Evolutionary conservation across 2,797 vertebrate species (phyloP), one percentile per base, ranked within the genome.

Genomic region (Craterocephalus amniculus): DNA sequence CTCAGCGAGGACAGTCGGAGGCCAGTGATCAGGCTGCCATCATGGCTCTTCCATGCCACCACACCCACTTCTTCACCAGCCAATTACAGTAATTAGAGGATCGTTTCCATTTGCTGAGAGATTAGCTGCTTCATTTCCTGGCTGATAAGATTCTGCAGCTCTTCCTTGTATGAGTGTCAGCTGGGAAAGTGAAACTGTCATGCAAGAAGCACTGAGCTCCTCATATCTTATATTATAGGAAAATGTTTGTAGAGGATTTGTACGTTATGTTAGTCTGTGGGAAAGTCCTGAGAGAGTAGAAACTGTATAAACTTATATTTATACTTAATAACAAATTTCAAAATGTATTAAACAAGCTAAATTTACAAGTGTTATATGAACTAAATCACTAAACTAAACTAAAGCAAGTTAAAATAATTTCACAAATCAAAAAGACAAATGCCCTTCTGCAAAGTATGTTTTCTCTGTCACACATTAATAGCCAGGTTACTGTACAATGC

Each of bases 71-170:
- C 78, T 73, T 80, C 77, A 31, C 65, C 78, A 73, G 78, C 70
- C 88, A 89, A 90, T 92, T 90, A 89, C 74, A 86, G 84, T 88
- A 84, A 90, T 91, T 88, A 87, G 83, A 74, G 68, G 78, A 85
- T 81, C 38, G 43, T 84, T 87, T 88, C 72, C 84, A 84, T 72
- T 71, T 29, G 65, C 63, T 84, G 79, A 87, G 85, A 88, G 86
- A 89, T 83, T 80, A 79, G 81, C 70, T 54, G 59, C 79, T 86
- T 70, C 76, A 45, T 80, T 83, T 88, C 63, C 80, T 66, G 54
- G 58, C 66, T 51, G 71, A 71, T 77, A 11, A 68, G 65, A 65
- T 4, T 32, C 27, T 43, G 22, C n/a, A 35, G 55, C 16, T 66
- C 43, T 38, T 31, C 48, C 51, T 38, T 51, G 59, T 67, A 75